phyloP scores from a whole-genome alignment of 2,888 invertebrate genomes.

The Siphlonurus alternatus region DNA sequence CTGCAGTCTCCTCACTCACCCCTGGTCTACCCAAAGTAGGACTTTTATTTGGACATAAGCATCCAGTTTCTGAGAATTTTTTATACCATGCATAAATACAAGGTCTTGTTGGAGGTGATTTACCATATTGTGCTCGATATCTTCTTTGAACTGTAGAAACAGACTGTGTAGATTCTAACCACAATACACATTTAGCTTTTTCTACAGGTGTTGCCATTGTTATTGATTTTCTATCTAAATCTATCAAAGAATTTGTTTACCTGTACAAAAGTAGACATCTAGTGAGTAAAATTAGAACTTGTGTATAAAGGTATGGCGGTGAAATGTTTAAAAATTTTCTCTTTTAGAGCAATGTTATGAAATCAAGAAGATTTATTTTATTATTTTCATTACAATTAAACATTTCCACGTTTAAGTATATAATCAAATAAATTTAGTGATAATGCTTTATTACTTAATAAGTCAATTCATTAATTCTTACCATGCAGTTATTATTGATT shows the following conservation, averaged over 20 bases:
- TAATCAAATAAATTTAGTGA: no score
- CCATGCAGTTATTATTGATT: no score
- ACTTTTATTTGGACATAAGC: background rate
- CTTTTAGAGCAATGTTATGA: no score
- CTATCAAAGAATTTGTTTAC: background rate
- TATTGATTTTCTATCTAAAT: background rate
- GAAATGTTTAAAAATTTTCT: no score
- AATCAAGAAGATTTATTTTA: background rate
- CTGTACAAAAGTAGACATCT: no score
- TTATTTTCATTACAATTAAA: background rate
- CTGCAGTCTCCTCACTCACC: background rate
- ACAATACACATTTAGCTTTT: background rate
- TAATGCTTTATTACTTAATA: no score
- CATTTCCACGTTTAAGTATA: no score
- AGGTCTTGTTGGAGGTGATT: background rate
- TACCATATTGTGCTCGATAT: background rate
- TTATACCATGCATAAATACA: background rate
- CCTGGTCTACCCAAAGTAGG: background rate
- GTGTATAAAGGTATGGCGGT: no score
- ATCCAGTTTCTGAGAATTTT: background rate
- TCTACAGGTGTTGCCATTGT: conserved; percentile 2
- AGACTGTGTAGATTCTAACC: background rate
- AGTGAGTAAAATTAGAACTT: no score
- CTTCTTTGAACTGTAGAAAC: background rate
- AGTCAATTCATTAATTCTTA: no score